Evolutionary conservation across 1,140 invertebrate species (phyloP).

Genomic region (Papilio helenus): DNA sequence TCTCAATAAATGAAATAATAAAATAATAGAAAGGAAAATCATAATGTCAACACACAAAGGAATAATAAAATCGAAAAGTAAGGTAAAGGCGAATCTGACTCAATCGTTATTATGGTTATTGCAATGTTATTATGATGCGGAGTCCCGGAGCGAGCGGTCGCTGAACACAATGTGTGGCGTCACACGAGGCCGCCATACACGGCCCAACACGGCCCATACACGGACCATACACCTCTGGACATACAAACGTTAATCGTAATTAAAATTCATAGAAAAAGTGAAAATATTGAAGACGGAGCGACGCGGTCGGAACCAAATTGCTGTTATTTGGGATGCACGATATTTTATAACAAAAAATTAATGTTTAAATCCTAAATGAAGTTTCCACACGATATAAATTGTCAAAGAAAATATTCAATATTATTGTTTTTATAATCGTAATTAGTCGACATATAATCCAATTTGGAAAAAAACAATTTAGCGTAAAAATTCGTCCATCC

Average conservation of each 20-base stretch:
- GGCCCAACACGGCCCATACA: conserved; percentile 52
- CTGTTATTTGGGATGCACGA: background rate
- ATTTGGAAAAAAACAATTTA: background rate
- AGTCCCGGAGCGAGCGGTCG: conserved; percentile 71
- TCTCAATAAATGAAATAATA: conserved; percentile 66
- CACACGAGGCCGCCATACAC: conserved; percentile 70
- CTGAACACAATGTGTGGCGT: conserved; percentile 80
- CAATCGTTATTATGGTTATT: conserved; percentile 70
- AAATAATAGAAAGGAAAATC: conserved; percentile 53
- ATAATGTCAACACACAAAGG: conserved; percentile 76
- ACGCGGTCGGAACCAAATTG: conserved; percentile 61
- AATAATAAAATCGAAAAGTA: conserved; percentile 61
- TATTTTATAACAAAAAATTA: background rate
- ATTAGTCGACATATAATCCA: background rate
- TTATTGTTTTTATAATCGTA: too few relatives aligned
- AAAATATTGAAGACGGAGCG: conserved; percentile 58
- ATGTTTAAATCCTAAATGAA: background rate
- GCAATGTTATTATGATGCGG: conserved; percentile 72
- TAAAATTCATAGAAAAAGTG: conserved; percentile 70
- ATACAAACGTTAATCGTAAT: conserved; percentile 64
- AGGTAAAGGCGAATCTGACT: conserved; percentile 60
- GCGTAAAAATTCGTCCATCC: background rate
- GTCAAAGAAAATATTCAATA: background rate
- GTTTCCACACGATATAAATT: background rate
- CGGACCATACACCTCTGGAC: conserved; percentile 63